Base-by-base conservation (phyloP, 2,113 vertebrate species). In the Thymallus thymallus region DNA sequence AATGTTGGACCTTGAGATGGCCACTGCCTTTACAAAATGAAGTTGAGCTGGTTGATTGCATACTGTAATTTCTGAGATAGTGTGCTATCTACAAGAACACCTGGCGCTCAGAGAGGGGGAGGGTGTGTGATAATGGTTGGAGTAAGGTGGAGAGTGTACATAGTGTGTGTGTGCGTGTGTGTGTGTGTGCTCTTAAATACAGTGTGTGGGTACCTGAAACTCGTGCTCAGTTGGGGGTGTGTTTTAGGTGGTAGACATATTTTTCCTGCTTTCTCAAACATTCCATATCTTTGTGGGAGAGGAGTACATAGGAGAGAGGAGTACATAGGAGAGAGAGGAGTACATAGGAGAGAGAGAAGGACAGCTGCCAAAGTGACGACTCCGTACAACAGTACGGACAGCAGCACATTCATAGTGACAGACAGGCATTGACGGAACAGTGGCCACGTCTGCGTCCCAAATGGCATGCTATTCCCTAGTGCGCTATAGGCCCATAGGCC, bases 81-180 rank as follows among this genome's bases (percentile, higher is more conserved):
- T 75, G 79, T 82, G 75, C 82, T 89, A 88, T 90, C 83, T 79
- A 71, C 61, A 60, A 74, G 80, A 90, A 86, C 87, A 84, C 75
- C 13, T 65, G 32, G 32, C 12, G 81, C 81, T 82, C 76, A 65
- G 74, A 81, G 35, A 41, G 35, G 76, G 67, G 80, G 78, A 84
- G n/a, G 74, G 82, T 74, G 67, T 77, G 82, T 62, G 72, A 61
- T 67, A 29, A 35, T 32, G 0, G 41, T 18, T 79, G 73, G 56
- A 22, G 73, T 55, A 64, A 55, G 23, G 58, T 73, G 68, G 2
- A 2, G 30, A 7, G 26, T 56, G 48, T 58, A 58, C 13, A 20
- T 26, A 26, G 65, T 72, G 71, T 70, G 72, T 65, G 29, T 16
- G 30, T 3, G 30, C 6, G 30, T 32, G 32, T 46, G 66, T 41